Base-by-base conservation (phyloP, 2,797 vertebrate genomes). In the Pantherophis alleghaniensis region DNA sequence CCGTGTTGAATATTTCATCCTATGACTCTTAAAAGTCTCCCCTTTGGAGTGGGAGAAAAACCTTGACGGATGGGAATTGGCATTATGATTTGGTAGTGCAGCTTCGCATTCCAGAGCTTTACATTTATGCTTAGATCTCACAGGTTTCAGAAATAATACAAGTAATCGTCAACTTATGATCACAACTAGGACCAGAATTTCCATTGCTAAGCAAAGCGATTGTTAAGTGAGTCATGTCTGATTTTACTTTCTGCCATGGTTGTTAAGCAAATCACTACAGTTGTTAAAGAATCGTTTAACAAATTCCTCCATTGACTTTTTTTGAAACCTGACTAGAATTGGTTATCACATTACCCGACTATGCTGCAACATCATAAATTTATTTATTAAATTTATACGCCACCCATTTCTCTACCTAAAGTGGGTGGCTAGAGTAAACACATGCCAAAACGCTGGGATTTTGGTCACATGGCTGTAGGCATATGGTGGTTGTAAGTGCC, bases 11-110 rank as follows among this genome's bases (percentile, higher is more conserved):
- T 74, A 37, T 79, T 79, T 42, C 69, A 79, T 79, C 69, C 32
- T 20, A 37, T 37, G n/a, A 79, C 69, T 10, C 0, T 66, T 14
- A 66, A n/a, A n/a, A 66, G 28, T 47, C 42, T 47, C 42, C 13
- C 63, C 12, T 32, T 69, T 0, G 1, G 32, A 42, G 69, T 0
- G 3, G 32, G 0, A 42, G 18, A 79, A 1, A 20, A 37, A 37
- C 32, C 3, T 20, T 79, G 18, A 3, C 0, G 18, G 32, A 20
- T 42, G 69, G 69, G 14, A 37, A 37, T 74, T 74, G 37, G n/a
- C n/a, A 18, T 6, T 37, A 37, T 9, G 69, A 20, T 37, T 18
- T 74, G 69, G 69, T 4, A 37, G 32, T 74, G 16, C 7, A 20
- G 32, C 32, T 74, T 42, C 18, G 3, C 69, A 79, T 20, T 79